Evolutionary conservation across 2,888 invertebrate species (phyloP), one percentile per base, ranked within the genome.

Genomic region (Drosophila fulvimacula): DNA sequence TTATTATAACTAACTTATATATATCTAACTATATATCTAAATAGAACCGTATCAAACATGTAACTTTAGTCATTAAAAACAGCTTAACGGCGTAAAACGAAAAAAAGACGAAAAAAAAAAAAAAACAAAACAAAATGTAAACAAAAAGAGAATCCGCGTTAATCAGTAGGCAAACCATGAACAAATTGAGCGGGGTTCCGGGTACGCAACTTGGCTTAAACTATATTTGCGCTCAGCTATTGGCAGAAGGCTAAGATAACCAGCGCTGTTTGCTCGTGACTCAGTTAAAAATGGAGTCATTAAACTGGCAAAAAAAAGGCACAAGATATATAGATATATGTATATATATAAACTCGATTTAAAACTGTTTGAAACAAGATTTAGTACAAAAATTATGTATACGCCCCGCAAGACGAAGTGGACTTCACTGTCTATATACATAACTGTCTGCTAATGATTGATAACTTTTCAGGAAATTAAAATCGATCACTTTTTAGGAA

Each of bases 161-260:
- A 42, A 56, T 56, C 32, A 42, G 55, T 56, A 56, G 11, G 32
- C 55, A 56, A 56, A 42, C 21, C 42, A 56, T 32, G 55, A 21
- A 30, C 42, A n/a, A 24, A 11, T 27, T 10, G 17, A 11, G 30
- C 21, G 21, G 21, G 32, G 42, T 42, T 56, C 41, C 55, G 55
- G 42, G 32, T 56, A 32, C 42, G n/a, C n/a, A 11, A 41, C 39
- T 30, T 39, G 19, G 15, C 30, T 41, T 30, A 53, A 39, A 41
- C 27, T 41, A 41, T 39, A 24, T 24, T 27, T 17, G 6, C 53
- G 30, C 17, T 21, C 11, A 21, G 19, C 11, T 30, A 19, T 3
- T 15, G 17, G 19, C 39, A 41, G 53, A 39, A 19, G 39, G 15
- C 19, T 15, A 21, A 21, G 15, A 17, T 30, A 41, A 24, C n/a